Evolutionary conservation across 2,888 invertebrate genomes (phyloP), one percentile per base, ranked within the genome.

Genomic region (Drosophila fungiperda): DNA sequence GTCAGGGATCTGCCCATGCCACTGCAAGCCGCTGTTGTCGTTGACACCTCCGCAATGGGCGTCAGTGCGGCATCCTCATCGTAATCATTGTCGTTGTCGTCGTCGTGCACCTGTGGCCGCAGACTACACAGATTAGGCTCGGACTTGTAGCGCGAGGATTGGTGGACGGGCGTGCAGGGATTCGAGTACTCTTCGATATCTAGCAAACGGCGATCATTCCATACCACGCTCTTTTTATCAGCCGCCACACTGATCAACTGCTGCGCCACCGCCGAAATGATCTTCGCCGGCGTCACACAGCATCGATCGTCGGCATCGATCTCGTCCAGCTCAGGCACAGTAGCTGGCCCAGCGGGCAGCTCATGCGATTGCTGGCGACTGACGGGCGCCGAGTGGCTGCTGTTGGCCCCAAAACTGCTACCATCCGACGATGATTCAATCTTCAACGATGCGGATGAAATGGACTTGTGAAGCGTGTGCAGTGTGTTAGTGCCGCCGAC

Each of bases 81-180:
- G 20, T 57, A 40, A 42, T 42, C 57, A 42, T 68, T n/a, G 38
- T 59, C 58, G 12, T 32, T 36, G 12, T 66, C n/a, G 29, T 66
- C 54, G 12, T 32, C 38, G 11, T 71, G 36, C 42, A 75, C 73
- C 78, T 86, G 74, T 8, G 80, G 79, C 61, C 80, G 76, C 49
- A 86, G 64, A 78, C 89, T 90, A 49, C 89, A 87, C 11, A 93
- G 76, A 90, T 93, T 92, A 58, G 93, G 93, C 78, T 93, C 92
- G 0, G 93, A 93, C 78, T 92, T 93, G 74, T 91, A 92, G 52
- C 92, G 89, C 23, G 90, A 85, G n/a, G 81, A 83, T 52, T 86
- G 86, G 70, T 89, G 82, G 36, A 83, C 86, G 1, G 91, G 89
- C 7, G 91, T 90, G 40, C 82, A 87, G 1, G 88, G 85, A 82